phyloP scores from a whole-genome alignment of 2,888 invertebrate genomes.

The Andrena chrysosceles region DNA sequence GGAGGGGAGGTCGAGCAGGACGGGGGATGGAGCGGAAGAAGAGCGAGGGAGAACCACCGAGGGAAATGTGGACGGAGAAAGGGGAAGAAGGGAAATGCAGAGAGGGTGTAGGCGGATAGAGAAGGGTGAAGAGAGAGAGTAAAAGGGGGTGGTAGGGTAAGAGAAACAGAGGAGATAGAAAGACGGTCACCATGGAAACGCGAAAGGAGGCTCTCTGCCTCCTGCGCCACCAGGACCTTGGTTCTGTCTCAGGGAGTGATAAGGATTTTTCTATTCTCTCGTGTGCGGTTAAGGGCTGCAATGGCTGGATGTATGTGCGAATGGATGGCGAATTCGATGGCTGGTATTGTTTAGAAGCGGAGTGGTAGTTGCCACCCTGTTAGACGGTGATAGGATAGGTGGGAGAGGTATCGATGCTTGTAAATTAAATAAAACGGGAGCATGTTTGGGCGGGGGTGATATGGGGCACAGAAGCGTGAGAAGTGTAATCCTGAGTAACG shows the following conservation, averaged over 20 bases:
- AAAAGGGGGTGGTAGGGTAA: constrained; percentile 32
- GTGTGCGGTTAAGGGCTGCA: constrained; percentile 5
- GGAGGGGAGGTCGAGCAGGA: constrained; percentile 11
- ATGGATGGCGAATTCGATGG: neutral
- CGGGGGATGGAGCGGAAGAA: constrained; percentile 3
- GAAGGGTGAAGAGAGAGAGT: constrained; percentile 45
- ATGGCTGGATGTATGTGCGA: neutral
- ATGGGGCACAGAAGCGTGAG: neutral
- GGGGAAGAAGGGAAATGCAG: constrained; percentile 23
- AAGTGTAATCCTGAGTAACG: neutral
- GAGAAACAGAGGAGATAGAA: constrained; percentile 64
- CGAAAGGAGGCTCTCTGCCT: constrained; percentile 74
- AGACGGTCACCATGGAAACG: constrained; percentile 80
- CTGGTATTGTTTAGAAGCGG: constrained; percentile 1
- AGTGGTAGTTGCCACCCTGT: neutral
- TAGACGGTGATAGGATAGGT: neutral
- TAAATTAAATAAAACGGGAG: constrained; percentile 2
- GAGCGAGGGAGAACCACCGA: constrained; percentile 7
- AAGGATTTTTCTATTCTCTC: constrained; percentile 61
- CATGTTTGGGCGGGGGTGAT: neutral
- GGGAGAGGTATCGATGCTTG: neutral
- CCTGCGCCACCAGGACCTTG: constrained; percentile 75
- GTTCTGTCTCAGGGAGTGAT: constrained; percentile 66
- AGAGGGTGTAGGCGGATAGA: constrained; percentile 8
- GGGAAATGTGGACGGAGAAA: constrained; percentile 27